A percentile compares a stretch with the other conserved stretches of the same genome.
Evolutionary conservation across 2,113 vertebrate genomes (phyloP).

Genomic region (Labeo catla): DNA sequence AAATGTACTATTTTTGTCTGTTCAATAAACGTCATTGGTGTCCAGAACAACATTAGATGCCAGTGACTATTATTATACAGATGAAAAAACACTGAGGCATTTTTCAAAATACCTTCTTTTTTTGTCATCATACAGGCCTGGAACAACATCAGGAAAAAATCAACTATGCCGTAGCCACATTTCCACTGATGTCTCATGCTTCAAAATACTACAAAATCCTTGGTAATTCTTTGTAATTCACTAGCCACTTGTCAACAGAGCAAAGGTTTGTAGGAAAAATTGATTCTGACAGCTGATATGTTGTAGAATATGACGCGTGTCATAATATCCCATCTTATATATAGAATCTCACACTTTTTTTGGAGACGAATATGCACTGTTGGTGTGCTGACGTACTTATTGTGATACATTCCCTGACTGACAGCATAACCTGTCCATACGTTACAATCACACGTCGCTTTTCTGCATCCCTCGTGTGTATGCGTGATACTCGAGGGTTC

Average conservation of each 20-base stretch:
- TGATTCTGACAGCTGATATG: background rate
- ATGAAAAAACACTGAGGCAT: background rate
- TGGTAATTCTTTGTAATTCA: background rate
- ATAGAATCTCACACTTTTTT: background rate
- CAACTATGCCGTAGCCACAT: background rate
- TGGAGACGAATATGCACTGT: background rate
- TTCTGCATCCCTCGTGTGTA: slow-evolving; percentile 62
- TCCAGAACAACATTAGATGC: background rate
- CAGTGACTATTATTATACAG: too few relatives aligned
- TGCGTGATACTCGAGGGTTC: slow-evolving; percentile 45
- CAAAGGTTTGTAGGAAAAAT: background rate
- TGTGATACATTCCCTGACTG: slow-evolving; percentile 29
- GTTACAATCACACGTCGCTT: slow-evolving; percentile 35
- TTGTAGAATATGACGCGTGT: background rate
- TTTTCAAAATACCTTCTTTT: background rate
- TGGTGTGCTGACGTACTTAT: background rate
- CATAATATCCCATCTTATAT: background rate
- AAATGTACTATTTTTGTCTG: background rate
- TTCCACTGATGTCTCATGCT: background rate
- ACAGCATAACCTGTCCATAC: slow-evolving; percentile 36
- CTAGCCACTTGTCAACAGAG: background rate
- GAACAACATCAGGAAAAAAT: background rate
- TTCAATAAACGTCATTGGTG: background rate
- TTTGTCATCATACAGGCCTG: background rate
- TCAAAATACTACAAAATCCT: background rate